Conservation (phyloP, 2,888 invertebrate species). For the Pyralis farinalis region DNA sequence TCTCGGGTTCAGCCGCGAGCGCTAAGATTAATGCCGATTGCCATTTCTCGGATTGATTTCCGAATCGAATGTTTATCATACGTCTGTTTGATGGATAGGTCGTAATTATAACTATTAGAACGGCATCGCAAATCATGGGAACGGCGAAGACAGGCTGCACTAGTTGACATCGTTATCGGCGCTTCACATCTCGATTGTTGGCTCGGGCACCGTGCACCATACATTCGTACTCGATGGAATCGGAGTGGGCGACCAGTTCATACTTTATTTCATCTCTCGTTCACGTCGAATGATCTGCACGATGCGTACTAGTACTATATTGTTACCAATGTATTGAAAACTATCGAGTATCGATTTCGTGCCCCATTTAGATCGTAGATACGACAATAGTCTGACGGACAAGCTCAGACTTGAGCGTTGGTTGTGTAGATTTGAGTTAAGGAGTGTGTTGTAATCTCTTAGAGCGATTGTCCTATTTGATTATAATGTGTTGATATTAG, state of each 20-base stretch:
- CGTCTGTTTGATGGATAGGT: slow-evolving; percentile 70
- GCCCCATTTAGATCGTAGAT: slow-evolving; percentile 72
- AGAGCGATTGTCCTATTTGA: slow-evolving; percentile 45
- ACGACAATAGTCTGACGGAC: slow-evolving; percentile 62
- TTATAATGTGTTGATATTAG: slow-evolving; percentile 22
- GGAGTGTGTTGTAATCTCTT: slow-evolving; percentile 45
- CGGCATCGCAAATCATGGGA: slow-evolving; percentile 77
- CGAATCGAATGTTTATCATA: slow-evolving; percentile 61
- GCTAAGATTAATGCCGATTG: slow-evolving; percentile 52
- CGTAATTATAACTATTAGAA: slow-evolving; percentile 77
- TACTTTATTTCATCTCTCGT: slow-evolving; percentile 67
- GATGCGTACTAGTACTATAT: slow-evolving; percentile 55
- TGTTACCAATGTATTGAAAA: slow-evolving; percentile 48
- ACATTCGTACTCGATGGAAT: slow-evolving; percentile 34
- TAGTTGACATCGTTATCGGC: slow-evolving; percentile 71
- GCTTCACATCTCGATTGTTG: slow-evolving; percentile 73
- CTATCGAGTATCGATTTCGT: slow-evolving; percentile 57
- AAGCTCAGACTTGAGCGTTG: slow-evolving; percentile 43
- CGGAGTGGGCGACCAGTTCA: slow-evolving; percentile 45
- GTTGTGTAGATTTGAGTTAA: slow-evolving; percentile 49
- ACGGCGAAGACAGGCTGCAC: slow-evolving; percentile 66
- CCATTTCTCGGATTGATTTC: slow-evolving; percentile 48
- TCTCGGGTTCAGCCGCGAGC: slow-evolving; percentile 22
- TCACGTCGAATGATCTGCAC: slow-evolving; percentile 56
- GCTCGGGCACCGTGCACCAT: slow-evolving; percentile 47